phyloP scores from a whole-genome alignment of 1,140 invertebrate species.

The Bombus sibiricus region DNA sequence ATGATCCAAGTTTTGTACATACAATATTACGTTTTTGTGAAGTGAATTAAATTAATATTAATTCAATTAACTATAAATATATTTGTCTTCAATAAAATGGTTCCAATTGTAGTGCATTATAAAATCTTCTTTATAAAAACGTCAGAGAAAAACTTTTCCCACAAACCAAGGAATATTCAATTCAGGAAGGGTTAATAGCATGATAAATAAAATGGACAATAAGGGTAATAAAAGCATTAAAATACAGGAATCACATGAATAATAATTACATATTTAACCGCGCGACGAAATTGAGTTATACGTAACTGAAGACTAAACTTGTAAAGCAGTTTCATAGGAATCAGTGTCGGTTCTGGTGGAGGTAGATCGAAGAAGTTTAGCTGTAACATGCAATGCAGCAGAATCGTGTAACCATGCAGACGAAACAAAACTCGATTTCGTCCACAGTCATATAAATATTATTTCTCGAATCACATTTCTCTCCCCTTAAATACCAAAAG shows the following conservation, averaged over 20 bases:
- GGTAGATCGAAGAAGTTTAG: conserved; percentile 71
- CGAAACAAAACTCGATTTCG: conserved; percentile 28
- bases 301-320: background rate
- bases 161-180: background rate
- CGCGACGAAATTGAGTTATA: background rate
- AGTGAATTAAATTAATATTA: no score
- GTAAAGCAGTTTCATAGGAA: conserved; percentile 18
- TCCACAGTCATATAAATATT: background rate
- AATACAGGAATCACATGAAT: background rate
- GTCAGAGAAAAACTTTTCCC: background rate
- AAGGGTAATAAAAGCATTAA: background rate
- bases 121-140: background rate
- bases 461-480: background rate
- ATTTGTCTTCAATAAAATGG: no score
- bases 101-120: no score
- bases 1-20: background rate
- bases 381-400: conserved; percentile 78
- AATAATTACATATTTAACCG: background rate
- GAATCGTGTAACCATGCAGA: conserved; percentile 53
- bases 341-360: conserved; percentile 15
- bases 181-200: background rate
- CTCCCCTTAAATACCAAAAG: background rate
- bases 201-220: background rate
- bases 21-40: no score
- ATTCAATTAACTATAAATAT: no score